Conservation (phyloP, 2,888 invertebrate genomes). For the Volucella inanis region DNA sequence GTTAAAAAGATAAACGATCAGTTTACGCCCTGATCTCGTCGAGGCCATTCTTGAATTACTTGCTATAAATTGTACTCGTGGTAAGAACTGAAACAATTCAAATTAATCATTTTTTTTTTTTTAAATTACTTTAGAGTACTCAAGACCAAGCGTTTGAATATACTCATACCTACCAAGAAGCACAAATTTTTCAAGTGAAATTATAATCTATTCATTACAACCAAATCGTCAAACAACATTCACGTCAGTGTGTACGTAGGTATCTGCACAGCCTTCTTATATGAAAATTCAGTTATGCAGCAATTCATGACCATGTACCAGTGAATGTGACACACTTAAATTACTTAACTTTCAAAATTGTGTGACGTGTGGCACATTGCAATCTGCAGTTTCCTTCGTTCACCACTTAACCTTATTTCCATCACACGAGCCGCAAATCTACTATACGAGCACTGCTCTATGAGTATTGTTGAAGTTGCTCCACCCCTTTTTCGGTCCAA, state of each 20-base stretch:
- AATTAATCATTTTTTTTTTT: no score
- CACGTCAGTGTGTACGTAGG: neutral
- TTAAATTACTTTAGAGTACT: no score
- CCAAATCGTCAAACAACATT: neutral
- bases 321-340: conserved; percentile 69
- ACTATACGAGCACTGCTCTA: no score
- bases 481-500: conserved; percentile 56
- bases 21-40: no score
- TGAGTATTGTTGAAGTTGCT: conserved; percentile 53
- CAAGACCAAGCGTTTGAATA: no score
- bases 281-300: conserved; percentile 28
- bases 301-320: conserved; percentile 70
- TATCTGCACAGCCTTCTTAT: neutral
- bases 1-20: no score
- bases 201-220: no score
- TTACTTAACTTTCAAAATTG: conserved; percentile 60
- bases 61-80: no score
- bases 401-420: conserved; percentile 72
- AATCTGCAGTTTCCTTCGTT: conserved; percentile 48
- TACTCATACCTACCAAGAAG: no score
- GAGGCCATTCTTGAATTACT: no score
- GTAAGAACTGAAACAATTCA: no score
- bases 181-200: no score
- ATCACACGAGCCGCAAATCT: conserved; percentile 9
- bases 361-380: conserved; percentile 54